Base-by-base conservation (phyloP, 2,888 invertebrate genomes). In the Harpalus rubripes region DNA sequence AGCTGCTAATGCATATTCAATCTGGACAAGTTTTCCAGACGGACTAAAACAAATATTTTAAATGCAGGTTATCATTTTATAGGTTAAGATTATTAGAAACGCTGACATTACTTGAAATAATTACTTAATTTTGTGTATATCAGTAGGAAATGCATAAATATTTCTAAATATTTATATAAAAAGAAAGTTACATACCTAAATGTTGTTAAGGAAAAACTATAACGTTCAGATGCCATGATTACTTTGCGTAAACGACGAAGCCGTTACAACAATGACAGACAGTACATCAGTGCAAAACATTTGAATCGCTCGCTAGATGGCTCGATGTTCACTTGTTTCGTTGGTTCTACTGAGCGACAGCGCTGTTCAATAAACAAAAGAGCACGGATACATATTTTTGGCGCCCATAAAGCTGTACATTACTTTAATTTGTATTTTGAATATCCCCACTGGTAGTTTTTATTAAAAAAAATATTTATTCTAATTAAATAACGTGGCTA, bases 1-100 rank as follows among this genome's bases (percentile, higher is more conserved):
- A 41, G 99, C 99, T 83, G 99, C 98, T 91, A 99, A 93, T 3
- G 99, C 99, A 96, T 99, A 99, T 93, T 99, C 99, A 88, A 99
- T 98, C 92, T 99, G 99, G 83, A 99, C 99, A 89, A 99, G 93
- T 92, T 99, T 99, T 87, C 99, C 99, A 26, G 99, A 99, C 16
- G 99, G 99, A 91, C 99, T 99, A 92, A 39, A 92, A 90, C 87
- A 89, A 85, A 87, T 86, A 85, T 68, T 86, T 87, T 85, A 87
- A 89, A 84, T 87, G 86, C 85, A 63, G 87, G 87, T 85, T 86
- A 26, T 81, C 52, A 84, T 84, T 15, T 68, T 63, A 78, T 82
- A 85, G 76, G 83, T 86, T 85, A 85, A 52, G 56, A 68, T 56
- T 52, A 76, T 26, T 39, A 81, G n/a, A 39, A 78, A 41, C 15